Evolutionary conservation across 2,797 vertebrate genomes (phyloP).

Genomic region (Gorsachius magnificus): DNA sequence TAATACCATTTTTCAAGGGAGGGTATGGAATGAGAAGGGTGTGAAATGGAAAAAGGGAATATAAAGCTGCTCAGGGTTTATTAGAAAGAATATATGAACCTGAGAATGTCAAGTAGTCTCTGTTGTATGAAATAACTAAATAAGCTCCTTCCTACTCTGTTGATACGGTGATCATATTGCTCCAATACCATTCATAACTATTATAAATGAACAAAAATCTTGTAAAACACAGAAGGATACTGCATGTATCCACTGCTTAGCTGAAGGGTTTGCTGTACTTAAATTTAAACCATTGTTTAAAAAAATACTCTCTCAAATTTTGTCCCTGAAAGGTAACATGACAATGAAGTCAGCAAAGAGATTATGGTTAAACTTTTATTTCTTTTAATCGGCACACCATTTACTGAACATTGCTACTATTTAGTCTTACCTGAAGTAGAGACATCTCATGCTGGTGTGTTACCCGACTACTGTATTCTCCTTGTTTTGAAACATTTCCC

Average conservation of each 20-base stretch:
- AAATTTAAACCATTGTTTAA: not conserved
- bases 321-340: not conserved
- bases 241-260: not conserved
- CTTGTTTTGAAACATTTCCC: not conserved
- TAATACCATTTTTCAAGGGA: not conserved
- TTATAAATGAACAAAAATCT: not conserved
- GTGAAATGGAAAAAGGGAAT: not conserved
- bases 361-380: not conserved
- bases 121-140: not conserved
- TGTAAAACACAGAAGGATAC: not conserved
- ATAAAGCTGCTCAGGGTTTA: not conserved
- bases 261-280: not conserved
- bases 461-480: not conserved
- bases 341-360: not conserved
- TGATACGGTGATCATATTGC: not conserved
- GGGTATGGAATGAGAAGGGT: not conserved
- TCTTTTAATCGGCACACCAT: not conserved
- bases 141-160: not conserved
- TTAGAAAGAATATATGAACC: not conserved
- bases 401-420: not conserved
- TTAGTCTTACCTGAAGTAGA: not conserved
- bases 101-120: not conserved
- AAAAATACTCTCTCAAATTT: not conserved
- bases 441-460: not conserved
- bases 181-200: not conserved